Percentiles rank a stretch among this genome's conserved stretches.
phyloP scores from a whole-genome alignment of 2,797 vertebrate species.

The Gymnopithys bicolor region DNA sequence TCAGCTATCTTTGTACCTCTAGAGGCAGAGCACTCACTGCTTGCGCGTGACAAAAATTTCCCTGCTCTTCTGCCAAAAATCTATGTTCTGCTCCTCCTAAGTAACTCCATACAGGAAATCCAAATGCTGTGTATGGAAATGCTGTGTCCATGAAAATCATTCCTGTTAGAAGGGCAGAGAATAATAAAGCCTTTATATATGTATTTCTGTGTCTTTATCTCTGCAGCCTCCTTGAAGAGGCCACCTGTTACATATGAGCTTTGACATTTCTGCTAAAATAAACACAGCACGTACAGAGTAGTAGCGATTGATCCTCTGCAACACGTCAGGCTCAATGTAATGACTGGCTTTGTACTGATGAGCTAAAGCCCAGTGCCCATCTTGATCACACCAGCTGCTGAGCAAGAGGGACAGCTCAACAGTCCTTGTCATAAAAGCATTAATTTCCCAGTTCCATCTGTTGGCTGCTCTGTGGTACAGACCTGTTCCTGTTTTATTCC shows the following conservation, averaged over 20 bases:
- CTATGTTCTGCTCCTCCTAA: not conserved
- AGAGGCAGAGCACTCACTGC: not conserved
- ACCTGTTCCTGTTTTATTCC: not conserved
- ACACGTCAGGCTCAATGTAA: accelerated
- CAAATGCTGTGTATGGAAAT: not conserved
- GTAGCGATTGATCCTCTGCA: not conserved
- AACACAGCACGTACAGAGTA: accelerated
- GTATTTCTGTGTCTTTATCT: not conserved
- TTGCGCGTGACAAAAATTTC: accelerated
- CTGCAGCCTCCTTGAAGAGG: not conserved
- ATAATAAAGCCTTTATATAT: not conserved
- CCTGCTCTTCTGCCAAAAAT: not conserved
- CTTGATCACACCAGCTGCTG: not conserved
- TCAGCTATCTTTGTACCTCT: not conserved
- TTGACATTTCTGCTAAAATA: not conserved
- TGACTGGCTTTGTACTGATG: accelerated
- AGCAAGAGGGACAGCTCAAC: not conserved
- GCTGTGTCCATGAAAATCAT: not conserved
- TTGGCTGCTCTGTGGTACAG: not conserved
- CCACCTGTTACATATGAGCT: accelerated
- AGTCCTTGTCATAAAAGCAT: accelerated
- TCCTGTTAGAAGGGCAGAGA: not conserved
- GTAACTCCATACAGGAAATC: not conserved
- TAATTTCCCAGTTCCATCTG: not conserved
- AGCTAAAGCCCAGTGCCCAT: not conserved